Conservation (phyloP, 2,888 invertebrate species). For the Cancer borealis region DNA sequence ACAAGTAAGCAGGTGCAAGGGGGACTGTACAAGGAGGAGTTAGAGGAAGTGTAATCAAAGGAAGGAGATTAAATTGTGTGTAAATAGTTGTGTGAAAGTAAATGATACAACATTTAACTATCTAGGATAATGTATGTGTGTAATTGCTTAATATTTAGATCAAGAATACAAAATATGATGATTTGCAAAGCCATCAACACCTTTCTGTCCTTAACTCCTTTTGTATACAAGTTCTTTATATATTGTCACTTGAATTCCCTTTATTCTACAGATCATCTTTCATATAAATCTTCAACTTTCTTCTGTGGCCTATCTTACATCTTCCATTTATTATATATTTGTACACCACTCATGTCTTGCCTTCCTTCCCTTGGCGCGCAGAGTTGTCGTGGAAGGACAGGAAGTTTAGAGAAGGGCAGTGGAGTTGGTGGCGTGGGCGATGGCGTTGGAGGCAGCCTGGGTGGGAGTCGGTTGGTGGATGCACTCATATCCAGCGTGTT, state of each 20-base stretch:
- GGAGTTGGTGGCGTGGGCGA: constrained; percentile 65
- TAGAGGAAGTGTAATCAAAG: background rate
- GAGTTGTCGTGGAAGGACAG: constrained; percentile 70
- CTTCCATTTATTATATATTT: too few species aligned
- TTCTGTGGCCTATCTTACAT: too few species aligned
- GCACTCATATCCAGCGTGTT: constrained; percentile 76
- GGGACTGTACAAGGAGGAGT: background rate
- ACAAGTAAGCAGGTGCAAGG: constrained; percentile 39
- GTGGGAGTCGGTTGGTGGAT: constrained; percentile 69
- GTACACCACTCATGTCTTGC: too few species aligned
- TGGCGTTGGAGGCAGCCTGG: constrained; percentile 59
- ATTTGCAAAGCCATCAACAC: too few species aligned
- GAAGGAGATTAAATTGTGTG: background rate
- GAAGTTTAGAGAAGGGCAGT: constrained; percentile 68
- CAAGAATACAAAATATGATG: too few species aligned
- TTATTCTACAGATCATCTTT: too few species aligned
- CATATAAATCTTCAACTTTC: too few species aligned
- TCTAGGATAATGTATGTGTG: background rate
- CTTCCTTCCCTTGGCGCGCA: background rate
- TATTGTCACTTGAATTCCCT: background rate
- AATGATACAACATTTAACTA: background rate
- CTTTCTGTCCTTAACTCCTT: too few species aligned
- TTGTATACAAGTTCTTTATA: background rate
- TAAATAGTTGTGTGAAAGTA: background rate
- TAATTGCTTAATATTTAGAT: too few species aligned